A percentile compares a stretch with the other conserved stretches of the same genome.
phyloP scores from a whole-genome alignment of 2,113 vertebrate genomes.

The Hiodon tergisus region DNA sequence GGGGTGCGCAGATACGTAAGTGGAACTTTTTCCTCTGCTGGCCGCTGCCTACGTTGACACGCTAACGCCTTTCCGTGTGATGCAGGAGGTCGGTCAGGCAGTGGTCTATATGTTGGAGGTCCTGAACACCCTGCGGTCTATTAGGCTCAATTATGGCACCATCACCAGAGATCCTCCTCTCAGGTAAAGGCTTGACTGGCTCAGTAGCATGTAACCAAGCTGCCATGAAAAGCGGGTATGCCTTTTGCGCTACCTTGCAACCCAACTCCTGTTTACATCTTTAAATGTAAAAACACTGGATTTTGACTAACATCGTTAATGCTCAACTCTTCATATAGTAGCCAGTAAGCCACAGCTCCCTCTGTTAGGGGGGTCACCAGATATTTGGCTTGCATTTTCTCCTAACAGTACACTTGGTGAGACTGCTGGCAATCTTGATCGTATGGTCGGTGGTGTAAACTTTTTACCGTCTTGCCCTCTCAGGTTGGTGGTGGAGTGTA shows the following conservation, averaged over 20 bases:
- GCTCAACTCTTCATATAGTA: too few species aligned
- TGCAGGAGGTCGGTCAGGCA: slow-evolving; percentile 55
- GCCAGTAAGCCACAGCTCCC: too few species aligned
- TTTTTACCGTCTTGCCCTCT: neutral
- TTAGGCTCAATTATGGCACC: slow-evolving; percentile 61
- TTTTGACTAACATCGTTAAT: too few species aligned
- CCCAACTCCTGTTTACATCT: too few species aligned
- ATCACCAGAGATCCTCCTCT: slow-evolving; percentile 66
- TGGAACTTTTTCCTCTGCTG: too few species aligned
- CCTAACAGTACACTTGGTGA: too few species aligned
- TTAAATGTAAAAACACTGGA: too few species aligned
- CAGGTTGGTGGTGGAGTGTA: slow-evolving; percentile 65
- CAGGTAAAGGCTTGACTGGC: slow-evolving; percentile 44
- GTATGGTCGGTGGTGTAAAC: neutral
- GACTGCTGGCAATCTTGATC: too few species aligned
- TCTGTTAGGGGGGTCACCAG: too few species aligned
- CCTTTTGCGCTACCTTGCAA: too few species aligned
- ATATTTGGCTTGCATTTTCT: too few species aligned
- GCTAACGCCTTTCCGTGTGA: neutral
- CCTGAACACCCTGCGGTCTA: slow-evolving; percentile 49
- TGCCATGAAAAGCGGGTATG: neutral
- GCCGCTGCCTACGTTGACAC: neutral
- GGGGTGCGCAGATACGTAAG: slow-evolving; percentile 59
- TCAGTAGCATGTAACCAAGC: neutral
- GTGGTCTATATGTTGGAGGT: slow-evolving; percentile 62